These are phyloP conservation scores for Doryteuthis pealeii DNA, from an alignment of 1,140 invertebrate genomes.

Conservation along the genomic window DNA sequence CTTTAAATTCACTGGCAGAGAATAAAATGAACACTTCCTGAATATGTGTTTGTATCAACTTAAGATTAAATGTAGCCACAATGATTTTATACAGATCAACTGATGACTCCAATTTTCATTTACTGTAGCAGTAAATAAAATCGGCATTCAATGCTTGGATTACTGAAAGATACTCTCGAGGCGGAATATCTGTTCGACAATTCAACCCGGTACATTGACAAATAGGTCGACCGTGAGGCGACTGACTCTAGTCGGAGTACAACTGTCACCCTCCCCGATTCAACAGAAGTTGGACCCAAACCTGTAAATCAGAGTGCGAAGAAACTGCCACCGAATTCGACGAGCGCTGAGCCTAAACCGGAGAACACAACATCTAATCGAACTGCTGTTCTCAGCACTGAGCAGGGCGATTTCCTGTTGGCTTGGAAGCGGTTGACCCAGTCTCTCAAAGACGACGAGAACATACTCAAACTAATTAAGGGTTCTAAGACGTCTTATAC, in stretches of 20 bases:
- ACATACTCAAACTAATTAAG: not conserved
- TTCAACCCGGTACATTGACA: not conserved
- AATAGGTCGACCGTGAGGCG: not conserved
- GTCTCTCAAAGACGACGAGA: not conserved
- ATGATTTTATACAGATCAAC: too few species aligned
- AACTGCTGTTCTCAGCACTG: not conserved
- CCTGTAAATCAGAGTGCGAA: not conserved
- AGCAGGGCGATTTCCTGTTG: not conserved
- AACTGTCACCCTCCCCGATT: not conserved
- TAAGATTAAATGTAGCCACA: too few species aligned
- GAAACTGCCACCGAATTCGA: not conserved
- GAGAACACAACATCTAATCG: not conserved
- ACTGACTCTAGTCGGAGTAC: not conserved
- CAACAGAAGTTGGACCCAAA: not conserved
- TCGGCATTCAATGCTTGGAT: conserved; percentile 33
- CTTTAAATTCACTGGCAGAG: too few species aligned
- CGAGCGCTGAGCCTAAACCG: not conserved
- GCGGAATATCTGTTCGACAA: not conserved
- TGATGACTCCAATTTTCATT: too few species aligned
- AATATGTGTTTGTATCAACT: too few species aligned
- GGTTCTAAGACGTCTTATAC: not conserved
- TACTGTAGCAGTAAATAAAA: too few species aligned
- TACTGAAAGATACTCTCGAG: conserved; percentile 23
- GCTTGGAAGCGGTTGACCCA: not conserved
- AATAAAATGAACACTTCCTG: too few species aligned